These are phyloP conservation scores for Astreopora myriophthalma DNA, from an alignment of 64 coral and sea anemone species.

Conservation along the genomic window DNA sequence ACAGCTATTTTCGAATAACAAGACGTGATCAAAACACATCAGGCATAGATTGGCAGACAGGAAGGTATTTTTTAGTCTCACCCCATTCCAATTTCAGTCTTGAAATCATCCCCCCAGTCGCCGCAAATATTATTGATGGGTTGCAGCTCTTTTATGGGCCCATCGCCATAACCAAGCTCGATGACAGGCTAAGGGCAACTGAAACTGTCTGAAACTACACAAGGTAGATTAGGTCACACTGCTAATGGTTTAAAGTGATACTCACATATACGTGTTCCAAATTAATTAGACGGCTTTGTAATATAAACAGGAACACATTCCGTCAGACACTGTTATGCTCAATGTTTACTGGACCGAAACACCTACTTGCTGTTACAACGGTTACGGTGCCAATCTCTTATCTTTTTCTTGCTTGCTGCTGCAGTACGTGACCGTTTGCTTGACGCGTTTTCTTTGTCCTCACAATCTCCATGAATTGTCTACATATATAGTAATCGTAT, in stretches of 20 bases:
- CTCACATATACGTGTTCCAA: background rate
- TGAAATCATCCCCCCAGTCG: background rate
- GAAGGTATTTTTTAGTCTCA: background rate
- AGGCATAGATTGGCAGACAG: background rate
- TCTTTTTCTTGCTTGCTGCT: too few species aligned
- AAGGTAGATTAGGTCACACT: background rate
- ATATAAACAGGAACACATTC: conserved; percentile 25
- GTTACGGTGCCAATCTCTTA: too few species aligned
- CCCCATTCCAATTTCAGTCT: background rate
- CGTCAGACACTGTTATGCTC: background rate
- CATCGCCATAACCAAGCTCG: background rate
- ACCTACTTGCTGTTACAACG: too few species aligned
- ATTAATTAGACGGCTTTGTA: background rate
- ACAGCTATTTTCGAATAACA: background rate
- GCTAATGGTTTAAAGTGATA: background rate
- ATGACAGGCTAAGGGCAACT: background rate
- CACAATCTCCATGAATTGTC: too few species aligned
- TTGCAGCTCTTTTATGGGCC: background rate
- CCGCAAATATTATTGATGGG: background rate
- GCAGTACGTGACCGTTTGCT: too few species aligned
- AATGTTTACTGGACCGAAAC: too few species aligned
- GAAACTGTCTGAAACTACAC: too few species aligned
- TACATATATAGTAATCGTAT: too few species aligned
- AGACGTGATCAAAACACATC: background rate
- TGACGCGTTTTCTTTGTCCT: too few species aligned